These are phyloP conservation scores for Taxidea taxus DNA, from an alignment of 2,113 vertebrate genomes.

Conservation along the genomic window DNA sequence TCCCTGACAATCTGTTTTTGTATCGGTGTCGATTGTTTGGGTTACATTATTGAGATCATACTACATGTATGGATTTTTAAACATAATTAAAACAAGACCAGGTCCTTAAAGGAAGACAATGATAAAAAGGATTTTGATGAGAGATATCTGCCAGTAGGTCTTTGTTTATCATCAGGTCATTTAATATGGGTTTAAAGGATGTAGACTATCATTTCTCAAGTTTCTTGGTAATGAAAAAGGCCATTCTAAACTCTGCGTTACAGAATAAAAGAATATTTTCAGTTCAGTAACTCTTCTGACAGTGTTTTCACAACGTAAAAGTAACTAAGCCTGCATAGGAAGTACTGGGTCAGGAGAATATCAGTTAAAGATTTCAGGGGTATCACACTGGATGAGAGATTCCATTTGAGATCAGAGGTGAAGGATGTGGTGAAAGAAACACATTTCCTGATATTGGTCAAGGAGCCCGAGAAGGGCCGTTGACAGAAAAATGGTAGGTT, in stretches of 20 bases:
- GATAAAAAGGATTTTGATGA: background rate
- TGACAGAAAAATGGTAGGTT: background rate
- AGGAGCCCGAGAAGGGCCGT: background rate
- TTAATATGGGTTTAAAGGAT: background rate
- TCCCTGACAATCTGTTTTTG: background rate
- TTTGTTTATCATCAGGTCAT: background rate
- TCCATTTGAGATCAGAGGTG: background rate
- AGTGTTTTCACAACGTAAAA: background rate
- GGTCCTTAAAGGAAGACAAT: background rate
- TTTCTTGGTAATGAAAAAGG: background rate
- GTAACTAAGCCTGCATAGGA: background rate
- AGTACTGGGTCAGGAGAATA: background rate
- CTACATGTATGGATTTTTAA: slow-evolving; percentile 4
- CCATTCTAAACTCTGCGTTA: background rate
- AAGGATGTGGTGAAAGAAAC: background rate
- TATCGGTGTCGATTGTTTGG: background rate
- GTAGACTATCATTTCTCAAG: background rate
- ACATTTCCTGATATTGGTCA: background rate
- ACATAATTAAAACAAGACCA: slow-evolving; percentile 1
- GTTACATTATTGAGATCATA: background rate
- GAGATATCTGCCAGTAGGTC: background rate
- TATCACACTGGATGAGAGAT: background rate
- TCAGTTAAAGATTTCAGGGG: background rate
- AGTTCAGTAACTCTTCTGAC: background rate
- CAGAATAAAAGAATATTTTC: slow-evolving; percentile 4